These are phyloP conservation scores for Manis javanica DNA, from an alignment of 2,797 vertebrate genomes.

Conservation along the genomic window DNA sequence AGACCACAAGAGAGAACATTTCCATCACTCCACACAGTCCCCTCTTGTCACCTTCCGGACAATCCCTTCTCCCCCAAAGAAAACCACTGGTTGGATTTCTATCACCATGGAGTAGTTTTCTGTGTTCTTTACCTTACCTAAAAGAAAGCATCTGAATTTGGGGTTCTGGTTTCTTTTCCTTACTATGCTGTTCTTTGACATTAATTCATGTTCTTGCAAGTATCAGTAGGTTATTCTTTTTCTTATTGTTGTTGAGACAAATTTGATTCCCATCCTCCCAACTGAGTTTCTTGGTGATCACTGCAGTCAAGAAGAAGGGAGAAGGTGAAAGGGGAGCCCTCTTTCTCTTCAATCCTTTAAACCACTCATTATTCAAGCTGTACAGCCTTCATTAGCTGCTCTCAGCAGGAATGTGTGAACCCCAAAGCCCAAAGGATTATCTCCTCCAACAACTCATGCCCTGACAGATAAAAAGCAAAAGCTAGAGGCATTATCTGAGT, in stretches of 20 bases:
- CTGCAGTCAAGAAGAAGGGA: neutral
- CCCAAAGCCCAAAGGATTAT: neutral
- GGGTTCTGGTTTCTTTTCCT: neutral
- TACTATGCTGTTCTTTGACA: neutral
- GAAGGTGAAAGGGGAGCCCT: neutral
- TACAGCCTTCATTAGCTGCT: neutral
- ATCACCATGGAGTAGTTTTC: neutral
- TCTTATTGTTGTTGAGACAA: neutral
- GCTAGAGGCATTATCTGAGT: too few relatives aligned
- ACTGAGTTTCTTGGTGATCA: neutral
- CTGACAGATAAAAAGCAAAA: neutral
- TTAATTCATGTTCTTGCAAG: neutral
- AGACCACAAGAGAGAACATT: neutral
- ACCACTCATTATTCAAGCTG: neutral
- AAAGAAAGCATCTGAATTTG: constrained; percentile 14
- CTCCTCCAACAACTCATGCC: neutral
- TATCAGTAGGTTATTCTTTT: neutral
- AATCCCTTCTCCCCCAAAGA: neutral
- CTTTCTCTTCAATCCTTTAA: neutral
- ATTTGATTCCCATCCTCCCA: neutral
- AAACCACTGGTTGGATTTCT: neutral
- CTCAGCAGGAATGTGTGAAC: neutral
- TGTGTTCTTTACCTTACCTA: neutral
- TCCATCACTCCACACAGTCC: neutral
- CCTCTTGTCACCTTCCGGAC: neutral